phyloP scores from a whole-genome alignment of 2,888 invertebrate genomes.

The Caenorhabditis japonica region DNA sequence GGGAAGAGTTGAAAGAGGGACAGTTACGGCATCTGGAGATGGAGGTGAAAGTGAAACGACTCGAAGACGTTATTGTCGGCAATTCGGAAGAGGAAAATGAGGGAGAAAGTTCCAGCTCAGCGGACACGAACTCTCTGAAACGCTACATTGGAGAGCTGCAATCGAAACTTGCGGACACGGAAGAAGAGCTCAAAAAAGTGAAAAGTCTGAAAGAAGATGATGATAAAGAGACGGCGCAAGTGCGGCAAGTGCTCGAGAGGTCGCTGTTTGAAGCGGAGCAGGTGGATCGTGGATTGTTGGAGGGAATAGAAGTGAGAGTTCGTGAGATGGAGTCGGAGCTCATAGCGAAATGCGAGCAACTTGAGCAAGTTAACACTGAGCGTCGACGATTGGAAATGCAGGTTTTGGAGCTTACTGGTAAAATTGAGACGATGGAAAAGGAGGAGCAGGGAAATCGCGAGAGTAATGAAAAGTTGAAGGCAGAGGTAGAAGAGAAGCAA shows the following conservation, averaged over 20 bases:
- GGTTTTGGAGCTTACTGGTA: neutral
- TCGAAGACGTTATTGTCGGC: conserved; percentile 35
- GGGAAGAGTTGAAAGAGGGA: conserved; percentile 25
- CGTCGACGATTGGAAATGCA: neutral
- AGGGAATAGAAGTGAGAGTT: conserved; percentile 38
- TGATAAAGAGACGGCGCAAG: conserved; percentile 8
- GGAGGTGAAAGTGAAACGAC: conserved; percentile 9
- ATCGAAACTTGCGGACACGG: conserved; percentile 4
- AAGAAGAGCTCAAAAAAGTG: conserved; percentile 12
- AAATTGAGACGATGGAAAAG: neutral
- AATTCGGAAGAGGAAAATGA: neutral
- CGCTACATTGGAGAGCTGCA: conserved; percentile 13
- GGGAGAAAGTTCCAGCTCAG: neutral
- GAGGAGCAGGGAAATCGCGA: neutral
- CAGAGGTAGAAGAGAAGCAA: conserved; percentile 4
- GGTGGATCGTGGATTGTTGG: conserved; percentile 34
- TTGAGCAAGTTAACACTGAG: neutral
- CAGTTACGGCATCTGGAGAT: conserved; percentile 3
- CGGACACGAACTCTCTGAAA: neutral
- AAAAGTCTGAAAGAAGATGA: conserved; percentile 18
- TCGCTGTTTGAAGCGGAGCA: conserved; percentile 36
- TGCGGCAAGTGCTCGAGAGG: conserved; percentile 5
- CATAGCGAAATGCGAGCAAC: neutral
- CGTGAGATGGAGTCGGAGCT: neutral
- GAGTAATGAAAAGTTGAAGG: neutral